phyloP scores from a whole-genome alignment of 35 echinoderm and acorn worm genomes.

The Apostichopus parvimensis region DNA sequence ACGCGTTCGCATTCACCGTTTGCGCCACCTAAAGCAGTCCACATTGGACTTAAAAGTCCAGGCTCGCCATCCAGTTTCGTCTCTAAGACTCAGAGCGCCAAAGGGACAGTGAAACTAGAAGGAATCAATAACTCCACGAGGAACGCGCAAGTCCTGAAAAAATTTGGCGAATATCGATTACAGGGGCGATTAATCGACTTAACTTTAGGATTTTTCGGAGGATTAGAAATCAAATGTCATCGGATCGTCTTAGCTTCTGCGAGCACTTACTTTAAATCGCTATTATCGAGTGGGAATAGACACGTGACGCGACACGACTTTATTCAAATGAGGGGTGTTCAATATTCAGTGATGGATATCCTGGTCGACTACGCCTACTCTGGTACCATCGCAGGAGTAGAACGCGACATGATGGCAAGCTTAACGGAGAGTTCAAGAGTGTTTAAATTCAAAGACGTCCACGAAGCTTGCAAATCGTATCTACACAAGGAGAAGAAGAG shows the following conservation, averaged over 20 bases:
- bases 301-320: slow-evolving; percentile 69
- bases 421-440: slow-evolving; percentile 63
- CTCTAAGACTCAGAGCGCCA: slow-evolving; percentile 30
- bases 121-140: slow-evolving; percentile 18
- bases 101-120: slow-evolving; percentile 25
- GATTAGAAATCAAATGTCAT: slow-evolving; percentile 77
- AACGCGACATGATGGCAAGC: slow-evolving; percentile 61
- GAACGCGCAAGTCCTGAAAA: slow-evolving; percentile 57
- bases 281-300: slow-evolving; percentile 54
- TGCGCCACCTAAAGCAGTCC: neutral
- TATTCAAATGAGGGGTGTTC: slow-evolving; percentile 88
- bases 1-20: slow-evolving; percentile 25
- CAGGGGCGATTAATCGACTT: slow-evolving; percentile 72
- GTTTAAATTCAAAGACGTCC: slow-evolving; percentile 42
- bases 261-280: slow-evolving; percentile 78
- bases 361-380: slow-evolving; percentile 91
- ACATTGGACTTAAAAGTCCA: slow-evolving; percentile 37
- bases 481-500: slow-evolving; percentile 22
- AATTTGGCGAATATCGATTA: slow-evolving; percentile 65
- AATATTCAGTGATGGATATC: slow-evolving; percentile 73
- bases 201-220: slow-evolving; percentile 68
- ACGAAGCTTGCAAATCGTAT: slow-evolving; percentile 35
- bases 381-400: slow-evolving; percentile 60
- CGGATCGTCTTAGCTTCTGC: slow-evolving; percentile 74
- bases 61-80: slow-evolving; percentile 44